Evolutionary conservation across 2,888 invertebrate species (phyloP).

Genomic region (Netelia fuscicornis): DNA sequence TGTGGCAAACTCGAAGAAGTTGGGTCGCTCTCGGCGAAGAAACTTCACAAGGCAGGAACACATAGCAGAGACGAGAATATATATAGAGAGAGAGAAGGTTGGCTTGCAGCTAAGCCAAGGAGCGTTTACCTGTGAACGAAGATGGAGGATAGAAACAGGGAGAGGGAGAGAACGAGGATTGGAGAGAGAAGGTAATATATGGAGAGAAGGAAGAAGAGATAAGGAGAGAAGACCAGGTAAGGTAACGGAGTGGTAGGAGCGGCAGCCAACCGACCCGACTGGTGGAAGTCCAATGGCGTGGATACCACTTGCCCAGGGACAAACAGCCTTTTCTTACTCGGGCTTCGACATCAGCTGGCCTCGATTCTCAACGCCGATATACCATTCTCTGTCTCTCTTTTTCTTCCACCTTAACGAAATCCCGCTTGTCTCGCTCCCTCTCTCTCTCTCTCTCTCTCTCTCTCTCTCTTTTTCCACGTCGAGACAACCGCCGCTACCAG

Average conservation of each 20-base stretch:
- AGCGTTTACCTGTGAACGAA: constrained; percentile 56
- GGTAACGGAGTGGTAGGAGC: constrained; percentile 81
- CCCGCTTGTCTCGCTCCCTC: neutral
- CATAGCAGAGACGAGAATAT: constrained; percentile 13
- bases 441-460: constrained; percentile 23
- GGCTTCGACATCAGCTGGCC: constrained; percentile 65
- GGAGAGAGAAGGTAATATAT: constrained; percentile 23
- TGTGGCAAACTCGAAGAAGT: constrained; percentile 60
- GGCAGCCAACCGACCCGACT: constrained; percentile 82
- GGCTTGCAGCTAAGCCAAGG: constrained; percentile 50
- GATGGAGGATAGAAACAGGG: constrained; percentile 14
- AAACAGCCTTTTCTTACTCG: constrained; percentile 41
- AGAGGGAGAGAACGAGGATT: neutral
- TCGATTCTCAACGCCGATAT: constrained; percentile 50
- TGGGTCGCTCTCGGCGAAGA: constrained; percentile 46
- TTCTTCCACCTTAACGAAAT: too few species aligned
- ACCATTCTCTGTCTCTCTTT: too few species aligned
- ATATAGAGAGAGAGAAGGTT: constrained; percentile 28
- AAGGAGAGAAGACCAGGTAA: constrained; percentile 69
- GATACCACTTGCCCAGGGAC: constrained; percentile 67
- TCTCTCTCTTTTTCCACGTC: constrained; percentile 23
- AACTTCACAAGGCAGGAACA: constrained; percentile 39
- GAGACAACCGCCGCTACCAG: constrained; percentile 42
- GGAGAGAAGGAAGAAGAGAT: constrained; percentile 40
- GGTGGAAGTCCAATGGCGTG: constrained; percentile 83